These are phyloP conservation scores for Oligia fasciuncula DNA, from an alignment of 2,888 invertebrate genomes.

Conservation along the genomic window DNA sequence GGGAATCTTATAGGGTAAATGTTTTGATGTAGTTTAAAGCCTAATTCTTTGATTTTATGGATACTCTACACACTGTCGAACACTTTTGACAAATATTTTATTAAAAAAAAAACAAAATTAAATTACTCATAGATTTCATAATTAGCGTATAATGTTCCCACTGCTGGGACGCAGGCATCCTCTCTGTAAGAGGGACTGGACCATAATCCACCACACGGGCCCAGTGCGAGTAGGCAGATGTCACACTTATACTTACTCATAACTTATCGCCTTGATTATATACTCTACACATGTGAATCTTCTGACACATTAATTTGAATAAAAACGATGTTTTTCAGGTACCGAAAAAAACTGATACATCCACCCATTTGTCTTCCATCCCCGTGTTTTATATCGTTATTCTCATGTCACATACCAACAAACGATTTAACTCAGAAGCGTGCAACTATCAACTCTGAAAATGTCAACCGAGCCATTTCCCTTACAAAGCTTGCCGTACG, in stretches of 20 bases:
- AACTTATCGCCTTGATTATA: not conserved
- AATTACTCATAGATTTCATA: not conserved
- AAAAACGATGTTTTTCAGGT: conserved; percentile 30
- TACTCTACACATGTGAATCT: not conserved
- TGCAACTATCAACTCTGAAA: conserved; percentile 84
- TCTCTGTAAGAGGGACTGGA: not conserved
- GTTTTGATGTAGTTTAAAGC: not conserved
- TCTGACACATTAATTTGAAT: conserved; percentile 10
- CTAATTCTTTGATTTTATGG: not conserved
- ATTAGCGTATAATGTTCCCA: not conserved
- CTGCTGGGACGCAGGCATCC: not conserved
- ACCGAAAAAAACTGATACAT: conserved; percentile 42
- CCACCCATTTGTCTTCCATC: conserved; percentile 53
- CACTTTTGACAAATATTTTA: not conserved
- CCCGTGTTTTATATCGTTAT: conserved; percentile 60
- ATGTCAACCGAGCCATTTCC: conserved; percentile 87
- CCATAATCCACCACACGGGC: not conserved
- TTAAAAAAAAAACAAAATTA: not conserved
- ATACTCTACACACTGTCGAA: not conserved
- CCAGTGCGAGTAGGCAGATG: not conserved
- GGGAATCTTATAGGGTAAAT: not conserved
- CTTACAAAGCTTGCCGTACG: conserved; percentile 85
- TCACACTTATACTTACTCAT: not conserved
- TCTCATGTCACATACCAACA: conserved; percentile 73
- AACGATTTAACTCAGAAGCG: conserved; percentile 77